Percentiles rank a stretch among this genome's conserved stretches.
Evolutionary conservation across 1,140 invertebrate genomes (phyloP).

Genomic region (Anastatus disparis): DNA sequence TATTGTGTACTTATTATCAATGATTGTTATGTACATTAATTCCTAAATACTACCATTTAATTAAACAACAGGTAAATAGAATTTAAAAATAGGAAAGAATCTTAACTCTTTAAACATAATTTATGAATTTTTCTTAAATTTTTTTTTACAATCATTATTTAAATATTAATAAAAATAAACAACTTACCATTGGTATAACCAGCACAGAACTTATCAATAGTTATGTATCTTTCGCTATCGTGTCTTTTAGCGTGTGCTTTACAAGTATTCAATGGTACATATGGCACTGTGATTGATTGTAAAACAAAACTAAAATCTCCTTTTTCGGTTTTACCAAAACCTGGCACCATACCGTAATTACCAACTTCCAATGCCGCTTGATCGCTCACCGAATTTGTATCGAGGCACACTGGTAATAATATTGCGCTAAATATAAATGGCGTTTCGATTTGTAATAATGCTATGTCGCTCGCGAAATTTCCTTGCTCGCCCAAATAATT

Average conservation of each 20-base stretch:
- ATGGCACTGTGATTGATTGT: conserved; percentile 56
- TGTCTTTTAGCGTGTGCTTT: conserved; percentile 36
- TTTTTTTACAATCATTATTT: too few species aligned
- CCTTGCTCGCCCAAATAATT: conserved; percentile 55
- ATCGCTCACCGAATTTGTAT: conserved; percentile 43
- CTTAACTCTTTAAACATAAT: too few species aligned
- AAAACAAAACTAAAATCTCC: conserved; percentile 52
- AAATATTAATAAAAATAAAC: too few species aligned
- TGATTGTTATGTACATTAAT: too few species aligned
- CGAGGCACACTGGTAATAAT: conserved; percentile 58
- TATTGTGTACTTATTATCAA: too few species aligned
- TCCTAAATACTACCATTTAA: too few species aligned
- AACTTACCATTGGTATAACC: conserved; percentile 60
- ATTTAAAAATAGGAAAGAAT: too few species aligned
- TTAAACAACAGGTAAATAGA: too few species aligned
- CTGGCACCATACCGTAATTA: conserved; percentile 55
- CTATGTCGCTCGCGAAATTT: conserved; percentile 60
- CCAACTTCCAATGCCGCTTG: conserved; percentile 47
- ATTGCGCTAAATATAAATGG: conserved; percentile 52
- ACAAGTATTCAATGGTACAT: conserved; percentile 50
- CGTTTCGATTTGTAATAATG: conserved; percentile 52
- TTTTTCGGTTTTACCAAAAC: conserved; percentile 58
- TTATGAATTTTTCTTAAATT: too few species aligned
- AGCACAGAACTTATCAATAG: conserved; percentile 62
- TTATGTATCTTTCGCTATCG: conserved; percentile 50